Conservation (phyloP, 1,140 invertebrate genomes). For the Drosophila littoralis region DNA sequence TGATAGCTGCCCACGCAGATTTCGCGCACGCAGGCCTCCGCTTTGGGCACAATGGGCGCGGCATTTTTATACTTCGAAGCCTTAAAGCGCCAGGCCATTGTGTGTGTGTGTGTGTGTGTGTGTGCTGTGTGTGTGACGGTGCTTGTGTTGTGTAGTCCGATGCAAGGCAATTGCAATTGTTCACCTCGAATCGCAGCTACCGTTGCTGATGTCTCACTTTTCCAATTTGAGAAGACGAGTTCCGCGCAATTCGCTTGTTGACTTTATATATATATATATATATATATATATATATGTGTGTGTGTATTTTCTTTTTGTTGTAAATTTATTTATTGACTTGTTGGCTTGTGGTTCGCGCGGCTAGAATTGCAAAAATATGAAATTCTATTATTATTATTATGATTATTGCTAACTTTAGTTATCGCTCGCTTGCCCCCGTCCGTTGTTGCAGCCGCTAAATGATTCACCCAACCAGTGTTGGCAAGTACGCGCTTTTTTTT, state of each 20-base stretch:
- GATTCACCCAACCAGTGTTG: conserved; percentile 26
- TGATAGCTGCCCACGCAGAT: conserved; percentile 95
- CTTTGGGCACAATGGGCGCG: conserved; percentile 95
- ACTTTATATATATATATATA: background rate
- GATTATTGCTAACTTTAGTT: conserved; percentile 19
- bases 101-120: conserved; percentile 27
- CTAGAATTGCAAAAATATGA: conserved; percentile 30
- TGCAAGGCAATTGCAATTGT: conserved; percentile 11
- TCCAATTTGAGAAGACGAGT: conserved; percentile 18
- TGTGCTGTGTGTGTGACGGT: conserved; percentile 28
- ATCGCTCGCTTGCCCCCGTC: conserved; percentile 9
- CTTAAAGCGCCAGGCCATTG: conserved; percentile 97
- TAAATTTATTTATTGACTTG: conserved; percentile 9
- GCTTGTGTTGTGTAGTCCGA: conserved; percentile 11
- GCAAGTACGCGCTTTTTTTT: conserved; percentile 21
- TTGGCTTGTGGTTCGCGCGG: conserved; percentile 7
- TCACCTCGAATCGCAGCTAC: conserved; percentile 5
- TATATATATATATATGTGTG: background rate
- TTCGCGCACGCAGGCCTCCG: conserved; percentile 95
- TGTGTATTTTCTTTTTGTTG: background rate
- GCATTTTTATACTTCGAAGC: conserved; percentile 99
- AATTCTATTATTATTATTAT: conserved; percentile 20
- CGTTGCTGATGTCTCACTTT: conserved; percentile 11
- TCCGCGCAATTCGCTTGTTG: conserved; percentile 14
- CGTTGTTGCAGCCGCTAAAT: background rate